A percentile compares a stretch with the other conserved stretches of the same genome.
phyloP scores from a whole-genome alignment of 2,113 vertebrate species.

The Sciurus niger region DNA sequence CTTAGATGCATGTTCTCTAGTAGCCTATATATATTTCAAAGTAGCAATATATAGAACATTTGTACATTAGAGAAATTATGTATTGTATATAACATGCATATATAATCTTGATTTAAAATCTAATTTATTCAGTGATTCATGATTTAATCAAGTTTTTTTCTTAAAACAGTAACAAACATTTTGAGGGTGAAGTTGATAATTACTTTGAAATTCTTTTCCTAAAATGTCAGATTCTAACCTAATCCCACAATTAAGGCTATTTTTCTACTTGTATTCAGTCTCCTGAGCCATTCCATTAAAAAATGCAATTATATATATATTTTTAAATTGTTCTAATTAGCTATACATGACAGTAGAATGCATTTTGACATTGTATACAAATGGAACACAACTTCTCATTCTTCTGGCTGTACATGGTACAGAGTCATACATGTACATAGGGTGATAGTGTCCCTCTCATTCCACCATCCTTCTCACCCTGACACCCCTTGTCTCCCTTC shows the following conservation, averaged over 20 bases:
- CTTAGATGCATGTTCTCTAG: neutral
- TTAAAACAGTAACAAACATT: neutral
- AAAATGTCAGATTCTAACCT: neutral
- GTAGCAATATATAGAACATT: neutral
- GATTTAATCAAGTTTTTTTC: neutral
- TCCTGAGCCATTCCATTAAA: neutral
- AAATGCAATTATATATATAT: too few relatives aligned
- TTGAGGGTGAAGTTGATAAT: neutral
- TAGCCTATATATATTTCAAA: neutral
- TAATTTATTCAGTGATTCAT: neutral
- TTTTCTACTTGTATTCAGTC: neutral
- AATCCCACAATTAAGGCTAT: neutral
- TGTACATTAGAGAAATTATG: neutral
- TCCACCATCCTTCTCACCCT: too few relatives aligned
- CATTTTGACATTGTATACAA: too few relatives aligned
- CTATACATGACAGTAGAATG: too few relatives aligned
- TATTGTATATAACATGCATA: neutral
- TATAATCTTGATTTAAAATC: neutral
- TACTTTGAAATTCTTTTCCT: neutral
- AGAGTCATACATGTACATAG: too few relatives aligned
- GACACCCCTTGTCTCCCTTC: too few relatives aligned
- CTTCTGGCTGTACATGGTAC: too few relatives aligned
- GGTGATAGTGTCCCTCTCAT: too few relatives aligned
- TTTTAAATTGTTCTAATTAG: neutral
- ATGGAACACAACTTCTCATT: too few relatives aligned